Evolutionary conservation across 2,113 vertebrate genomes (phyloP), one percentile per base, ranked within the genome.

Genomic region (Calypte anna): DNA sequence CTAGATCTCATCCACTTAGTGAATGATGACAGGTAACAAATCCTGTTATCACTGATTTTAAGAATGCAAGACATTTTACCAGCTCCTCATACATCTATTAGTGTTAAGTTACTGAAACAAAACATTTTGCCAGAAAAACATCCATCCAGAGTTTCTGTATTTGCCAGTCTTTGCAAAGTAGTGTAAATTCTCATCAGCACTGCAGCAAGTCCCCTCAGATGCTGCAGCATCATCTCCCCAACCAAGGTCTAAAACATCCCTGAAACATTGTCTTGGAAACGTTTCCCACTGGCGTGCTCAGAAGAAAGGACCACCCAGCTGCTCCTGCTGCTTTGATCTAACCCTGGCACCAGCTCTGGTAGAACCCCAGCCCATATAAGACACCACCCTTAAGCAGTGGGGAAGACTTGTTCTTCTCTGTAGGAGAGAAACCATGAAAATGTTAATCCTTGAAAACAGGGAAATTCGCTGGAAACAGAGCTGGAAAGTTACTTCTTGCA

Each of bases 11-110:
- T 66, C 88, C 44, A 93, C 22, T 54, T 44, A 72, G 33, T 3
- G 1, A 88, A 77, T 82, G 36, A 73, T 12, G 3, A 75, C 28
- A 66, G 1, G 1, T 48, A 63, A 91, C 18, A 86, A 79, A 70
- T 88, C 50, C 48, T 87, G 81, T 30, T 62, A 62, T 7, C 6
- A 5, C 24, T 40, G 78, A 94, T 79, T 72, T 92, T 76, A 81
- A 86, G 73, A 97, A 96, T 38, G 28, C 10, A 66, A 89, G 53
- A 85, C 44, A 72, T 75, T 83, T 95, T 86, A 88, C 75, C 31
- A 92, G 58, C 59, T 95, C 46, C 82, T 75, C 69, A 88, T 50
- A 85, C 64, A 92, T 53, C 30, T 90, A 14, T 43, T 40, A 79
- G 14, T 50, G 86, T 23, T 75, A 88, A 88, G 36, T 79, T 86